phyloP scores from a whole-genome alignment of 2,113 vertebrate species.

The Hydropotes inermis region DNA sequence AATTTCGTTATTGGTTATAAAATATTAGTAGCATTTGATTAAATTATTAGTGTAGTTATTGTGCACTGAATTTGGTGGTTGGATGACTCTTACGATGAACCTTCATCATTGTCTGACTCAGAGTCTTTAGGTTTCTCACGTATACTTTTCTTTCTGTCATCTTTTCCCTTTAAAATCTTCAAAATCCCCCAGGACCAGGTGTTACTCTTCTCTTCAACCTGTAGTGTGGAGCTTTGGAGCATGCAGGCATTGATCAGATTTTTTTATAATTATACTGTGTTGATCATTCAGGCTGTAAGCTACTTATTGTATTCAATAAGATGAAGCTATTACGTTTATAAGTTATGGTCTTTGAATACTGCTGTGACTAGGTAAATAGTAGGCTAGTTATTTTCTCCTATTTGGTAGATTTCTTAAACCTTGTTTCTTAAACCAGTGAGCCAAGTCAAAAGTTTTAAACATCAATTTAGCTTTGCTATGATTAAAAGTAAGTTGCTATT shows the following conservation, averaged over 20 bases:
- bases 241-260: slow-evolving; percentile 79
- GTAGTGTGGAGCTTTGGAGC: slow-evolving; percentile 84
- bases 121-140: slow-evolving; percentile 81
- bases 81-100: slow-evolving; percentile 88
- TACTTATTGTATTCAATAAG: neutral
- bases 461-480: neutral
- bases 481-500: neutral
- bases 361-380: neutral
- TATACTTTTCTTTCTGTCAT: slow-evolving; percentile 88
- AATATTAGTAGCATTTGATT: slow-evolving; percentile 81
- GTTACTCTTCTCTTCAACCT: slow-evolving; percentile 82
- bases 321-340: neutral
- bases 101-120: slow-evolving; percentile 88
- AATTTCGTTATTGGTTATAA: slow-evolving; percentile 62
- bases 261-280: neutral
- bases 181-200: slow-evolving; percentile 87
- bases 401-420: neutral
- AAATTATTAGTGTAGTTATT: slow-evolving; percentile 80
- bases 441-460: slow-evolving; percentile 20
- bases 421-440: slow-evolving; percentile 32
- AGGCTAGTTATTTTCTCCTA: neutral
- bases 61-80: slow-evolving; percentile 68
- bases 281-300: neutral
- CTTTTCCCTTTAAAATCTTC: slow-evolving; percentile 88
- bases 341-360: neutral